These are phyloP conservation scores for Mionectes olivaceus DNA, from an alignment of 2,797 vertebrate species.

Conservation along the genomic window DNA sequence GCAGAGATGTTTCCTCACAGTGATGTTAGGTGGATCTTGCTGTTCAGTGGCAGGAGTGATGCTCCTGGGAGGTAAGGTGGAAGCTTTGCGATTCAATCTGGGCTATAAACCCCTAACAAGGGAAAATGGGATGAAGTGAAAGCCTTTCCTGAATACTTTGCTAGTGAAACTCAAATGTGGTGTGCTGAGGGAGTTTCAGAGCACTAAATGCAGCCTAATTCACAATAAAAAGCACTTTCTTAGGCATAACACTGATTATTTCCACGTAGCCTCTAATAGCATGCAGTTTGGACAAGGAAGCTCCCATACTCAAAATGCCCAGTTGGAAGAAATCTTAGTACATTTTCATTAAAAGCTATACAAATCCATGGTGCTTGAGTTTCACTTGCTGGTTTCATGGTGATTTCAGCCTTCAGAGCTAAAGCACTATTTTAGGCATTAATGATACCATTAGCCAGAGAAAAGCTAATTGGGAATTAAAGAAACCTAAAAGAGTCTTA, in stretches of 20 bases:
- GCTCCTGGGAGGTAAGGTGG: neutral
- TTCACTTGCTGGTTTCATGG: neutral
- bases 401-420: neutral
- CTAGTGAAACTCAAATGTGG: neutral
- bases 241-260: neutral
- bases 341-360: neutral
- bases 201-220: neutral
- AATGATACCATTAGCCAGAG: neutral
- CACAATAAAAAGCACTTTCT: neutral
- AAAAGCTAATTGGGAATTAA: constrained; percentile 1
- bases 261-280: neutral
- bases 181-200: neutral
- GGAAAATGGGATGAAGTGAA: neutral
- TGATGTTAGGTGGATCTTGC: neutral
- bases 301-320: neutral
- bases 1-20: neutral
- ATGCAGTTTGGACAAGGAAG: neutral
- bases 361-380: neutral
- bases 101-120: neutral
- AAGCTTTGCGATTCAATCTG: neutral
- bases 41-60: neutral
- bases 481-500: neutral
- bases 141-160: neutral
- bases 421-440: neutral
- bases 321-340: neutral